Evolutionary conservation across 2,113 vertebrate genomes (phyloP).

Genomic region (Mobula birostris): DNA sequence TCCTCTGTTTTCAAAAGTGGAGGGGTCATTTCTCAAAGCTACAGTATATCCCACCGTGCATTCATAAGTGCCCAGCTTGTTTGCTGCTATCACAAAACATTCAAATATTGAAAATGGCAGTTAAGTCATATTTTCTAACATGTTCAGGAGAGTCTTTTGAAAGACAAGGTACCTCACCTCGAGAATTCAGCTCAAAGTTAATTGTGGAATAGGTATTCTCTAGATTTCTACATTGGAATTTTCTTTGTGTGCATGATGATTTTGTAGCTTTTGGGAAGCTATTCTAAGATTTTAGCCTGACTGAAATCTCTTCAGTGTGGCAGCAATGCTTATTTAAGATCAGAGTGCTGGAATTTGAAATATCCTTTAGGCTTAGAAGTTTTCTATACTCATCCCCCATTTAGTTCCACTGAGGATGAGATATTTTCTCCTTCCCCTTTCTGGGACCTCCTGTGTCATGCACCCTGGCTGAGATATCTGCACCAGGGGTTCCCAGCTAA

Average conservation of each 20-base stretch:
- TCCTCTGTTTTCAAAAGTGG: not conserved
- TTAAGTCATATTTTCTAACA: not conserved
- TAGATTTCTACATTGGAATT: not conserved
- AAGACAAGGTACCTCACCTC: not conserved
- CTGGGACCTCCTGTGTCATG: not conserved
- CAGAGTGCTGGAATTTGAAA: slow-evolving; percentile 26
- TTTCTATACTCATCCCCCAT: not conserved
- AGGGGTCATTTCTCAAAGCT: slow-evolving; percentile 13
- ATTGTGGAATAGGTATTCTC: not conserved
- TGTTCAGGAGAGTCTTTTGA: not conserved
- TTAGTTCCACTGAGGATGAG: slow-evolving; percentile 1
- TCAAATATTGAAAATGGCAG: slow-evolving; percentile 10
- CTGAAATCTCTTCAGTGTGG: not conserved
- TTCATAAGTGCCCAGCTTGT: not conserved
- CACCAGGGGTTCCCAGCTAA: slow-evolving; percentile 8
- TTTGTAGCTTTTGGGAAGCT: not conserved
- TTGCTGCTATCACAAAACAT: not conserved
- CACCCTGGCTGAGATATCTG: not conserved
- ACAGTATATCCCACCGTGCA: slow-evolving; percentile 13
- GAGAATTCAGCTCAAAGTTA: not conserved
- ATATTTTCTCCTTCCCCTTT: slow-evolving; percentile 16
- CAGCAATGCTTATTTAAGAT: slow-evolving; percentile 30
- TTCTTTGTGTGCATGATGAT: not conserved
- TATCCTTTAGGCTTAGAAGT: slow-evolving; percentile 24
- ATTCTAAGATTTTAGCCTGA: not conserved